A percentile compares a stretch with the other conserved stretches of the same genome.
Evolutionary conservation across 2,113 vertebrate genomes (phyloP).

Genomic region (Ondatra zibethicus): DNA sequence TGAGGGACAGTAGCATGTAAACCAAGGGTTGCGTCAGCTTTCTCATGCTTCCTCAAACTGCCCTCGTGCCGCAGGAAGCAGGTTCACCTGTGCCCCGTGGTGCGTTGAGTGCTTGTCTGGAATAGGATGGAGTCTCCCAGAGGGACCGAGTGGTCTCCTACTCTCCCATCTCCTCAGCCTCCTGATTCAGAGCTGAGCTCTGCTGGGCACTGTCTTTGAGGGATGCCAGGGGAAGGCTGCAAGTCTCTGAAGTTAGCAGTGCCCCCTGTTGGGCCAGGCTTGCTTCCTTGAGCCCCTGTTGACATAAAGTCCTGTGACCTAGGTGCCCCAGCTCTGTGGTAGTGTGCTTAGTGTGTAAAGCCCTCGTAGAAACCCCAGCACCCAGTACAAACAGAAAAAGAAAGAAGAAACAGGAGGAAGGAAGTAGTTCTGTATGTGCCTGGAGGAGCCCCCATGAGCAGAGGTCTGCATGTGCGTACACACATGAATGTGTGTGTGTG

Average conservation of each 20-base stretch:
- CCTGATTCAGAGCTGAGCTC: neutral
- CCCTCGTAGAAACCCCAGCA: neutral
- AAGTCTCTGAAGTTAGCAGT: neutral
- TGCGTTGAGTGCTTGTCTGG: neutral
- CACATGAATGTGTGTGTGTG: no score
- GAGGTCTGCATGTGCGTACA: neutral
- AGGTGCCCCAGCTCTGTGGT: neutral
- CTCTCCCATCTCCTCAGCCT: neutral
- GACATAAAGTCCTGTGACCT: neutral
- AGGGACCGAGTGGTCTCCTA: neutral
- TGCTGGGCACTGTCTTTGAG: neutral
- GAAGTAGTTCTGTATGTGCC: neutral
- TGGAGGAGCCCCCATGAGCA: neutral
- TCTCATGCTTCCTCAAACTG: neutral
- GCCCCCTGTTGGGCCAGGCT: neutral
- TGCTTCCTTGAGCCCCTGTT: neutral
- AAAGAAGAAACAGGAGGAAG: no score
- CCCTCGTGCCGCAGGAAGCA: neutral
- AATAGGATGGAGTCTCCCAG: neutral
- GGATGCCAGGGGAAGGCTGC: neutral
- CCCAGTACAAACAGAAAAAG: neutral
- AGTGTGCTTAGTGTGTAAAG: neutral
- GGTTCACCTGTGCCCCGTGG: neutral
- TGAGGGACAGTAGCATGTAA: slow-evolving; percentile 12
- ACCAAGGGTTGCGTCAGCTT: neutral